Evolutionary conservation across 2,888 invertebrate genomes (phyloP).

Genomic region (Hemicrepidius hirtus): DNA sequence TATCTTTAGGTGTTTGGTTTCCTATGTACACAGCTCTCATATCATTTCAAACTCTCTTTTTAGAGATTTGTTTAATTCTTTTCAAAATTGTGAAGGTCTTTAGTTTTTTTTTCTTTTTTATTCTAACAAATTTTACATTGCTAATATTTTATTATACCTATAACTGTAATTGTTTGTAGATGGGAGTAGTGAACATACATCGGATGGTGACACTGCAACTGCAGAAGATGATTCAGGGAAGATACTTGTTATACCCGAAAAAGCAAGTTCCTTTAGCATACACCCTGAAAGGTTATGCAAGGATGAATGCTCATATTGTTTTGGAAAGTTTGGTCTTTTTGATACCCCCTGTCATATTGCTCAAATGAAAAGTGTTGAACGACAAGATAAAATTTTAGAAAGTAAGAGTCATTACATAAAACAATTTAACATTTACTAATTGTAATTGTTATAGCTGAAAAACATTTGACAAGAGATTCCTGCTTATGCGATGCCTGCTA

Average conservation of each 20-base stretch:
- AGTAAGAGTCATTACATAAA: conserved; percentile 73
- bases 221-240: conserved; percentile 72
- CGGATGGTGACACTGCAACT: conserved; percentile 68
- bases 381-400: conserved; percentile 87
- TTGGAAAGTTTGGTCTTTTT: conserved; percentile 89
- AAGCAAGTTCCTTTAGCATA: conserved; percentile 90
- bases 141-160: neutral
- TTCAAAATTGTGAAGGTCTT: neutral
- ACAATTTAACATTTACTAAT: neutral
- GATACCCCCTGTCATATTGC: conserved; percentile 93
- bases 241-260: conserved; percentile 88
- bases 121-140: too few relatives aligned
- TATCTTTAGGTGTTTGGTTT: conserved; percentile 28
- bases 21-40: neutral
- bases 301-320: conserved; percentile 91
- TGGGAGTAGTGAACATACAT: conserved; percentile 71
- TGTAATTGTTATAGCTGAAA: conserved; percentile 77
- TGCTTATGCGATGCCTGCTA: conserved; percentile 93
- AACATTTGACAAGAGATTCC: conserved; percentile 87
- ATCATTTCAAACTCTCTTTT: neutral
- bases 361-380: conserved; percentile 86
- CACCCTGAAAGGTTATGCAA: conserved; percentile 88
- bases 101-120: neutral
- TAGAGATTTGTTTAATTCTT: neutral
- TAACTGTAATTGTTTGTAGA: conserved; percentile 60